Evolutionary conservation across 2,797 vertebrate genomes (phyloP).

Genomic region (Erethizon dorsatum): DNA sequence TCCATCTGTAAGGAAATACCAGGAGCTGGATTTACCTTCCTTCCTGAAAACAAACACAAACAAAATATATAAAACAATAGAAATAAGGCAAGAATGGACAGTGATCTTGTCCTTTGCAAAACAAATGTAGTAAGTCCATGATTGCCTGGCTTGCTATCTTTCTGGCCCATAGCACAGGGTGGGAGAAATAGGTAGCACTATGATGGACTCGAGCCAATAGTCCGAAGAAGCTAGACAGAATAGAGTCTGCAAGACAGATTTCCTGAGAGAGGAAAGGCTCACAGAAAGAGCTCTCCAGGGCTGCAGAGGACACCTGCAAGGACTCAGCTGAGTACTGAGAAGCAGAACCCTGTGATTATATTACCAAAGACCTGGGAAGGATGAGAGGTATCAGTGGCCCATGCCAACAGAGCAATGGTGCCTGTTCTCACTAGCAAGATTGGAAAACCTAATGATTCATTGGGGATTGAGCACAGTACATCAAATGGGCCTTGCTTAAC

Average conservation of each 20-base stretch:
- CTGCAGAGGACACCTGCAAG: fast-evolving
- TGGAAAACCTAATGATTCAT: neutral
- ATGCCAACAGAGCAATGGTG: neutral
- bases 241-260: neutral
- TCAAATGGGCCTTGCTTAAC: neutral
- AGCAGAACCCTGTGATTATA: neutral
- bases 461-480: neutral
- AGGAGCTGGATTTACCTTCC: neutral
- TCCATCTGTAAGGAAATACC: neutral
- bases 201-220: neutral
- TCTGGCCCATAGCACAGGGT: neutral
- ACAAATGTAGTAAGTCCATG: neutral
- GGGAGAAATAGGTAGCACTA: neutral
- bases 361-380: neutral
- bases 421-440: neutral
- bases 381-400: too few relatives aligned
- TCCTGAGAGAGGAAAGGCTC: neutral
- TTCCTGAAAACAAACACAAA: neutral
- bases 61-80: neutral
- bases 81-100: too few relatives aligned
- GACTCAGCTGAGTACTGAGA: neutral
- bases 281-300: neutral
- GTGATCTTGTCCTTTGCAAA: neutral
- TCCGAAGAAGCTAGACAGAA: neutral
- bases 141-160: neutral